phyloP scores from a whole-genome alignment of 2,888 invertebrate species.

The Iselma pallidipennis region DNA sequence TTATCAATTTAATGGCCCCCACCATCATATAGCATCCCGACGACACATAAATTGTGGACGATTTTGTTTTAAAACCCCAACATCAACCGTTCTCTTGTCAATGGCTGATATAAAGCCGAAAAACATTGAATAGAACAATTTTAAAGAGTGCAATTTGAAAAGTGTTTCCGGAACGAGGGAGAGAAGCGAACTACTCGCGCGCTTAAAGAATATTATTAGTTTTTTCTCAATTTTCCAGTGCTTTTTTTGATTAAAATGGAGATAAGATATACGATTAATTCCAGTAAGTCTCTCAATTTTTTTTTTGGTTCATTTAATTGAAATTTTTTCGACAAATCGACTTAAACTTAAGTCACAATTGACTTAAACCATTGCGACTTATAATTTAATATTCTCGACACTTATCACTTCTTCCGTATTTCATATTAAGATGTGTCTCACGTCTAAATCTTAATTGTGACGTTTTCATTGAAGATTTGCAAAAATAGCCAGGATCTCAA shows the following conservation, averaged over 20 bases:
- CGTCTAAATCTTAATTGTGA: no score
- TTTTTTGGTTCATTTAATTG: background rate
- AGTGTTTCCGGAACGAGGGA: no score
- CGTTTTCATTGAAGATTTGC: no score
- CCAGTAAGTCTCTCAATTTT: conserved; percentile 24
- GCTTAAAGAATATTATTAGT: no score
- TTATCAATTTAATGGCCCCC: background rate
- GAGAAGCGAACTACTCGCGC: no score
- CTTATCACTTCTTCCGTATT: background rate
- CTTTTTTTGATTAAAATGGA: conserved; percentile 11
- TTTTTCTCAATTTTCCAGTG: background rate
- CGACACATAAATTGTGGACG: conserved; percentile 3
- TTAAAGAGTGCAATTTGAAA: no score
- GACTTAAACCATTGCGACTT: no score
- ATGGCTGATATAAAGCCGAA: conserved; percentile 9
- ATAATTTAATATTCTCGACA: no score
- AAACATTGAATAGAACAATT: no score
- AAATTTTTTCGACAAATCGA: background rate
- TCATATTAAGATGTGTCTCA: background rate
- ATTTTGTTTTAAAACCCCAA: conserved; percentile 20
- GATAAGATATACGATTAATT: conserved; percentile 20
- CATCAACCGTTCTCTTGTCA: conserved; percentile 12
- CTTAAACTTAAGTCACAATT: no score
- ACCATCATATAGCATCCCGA: conserved; percentile 9
- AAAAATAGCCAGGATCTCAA: no score